phyloP scores from a whole-genome alignment of 1,140 invertebrate species.

The Conopomorpha cramerella region DNA sequence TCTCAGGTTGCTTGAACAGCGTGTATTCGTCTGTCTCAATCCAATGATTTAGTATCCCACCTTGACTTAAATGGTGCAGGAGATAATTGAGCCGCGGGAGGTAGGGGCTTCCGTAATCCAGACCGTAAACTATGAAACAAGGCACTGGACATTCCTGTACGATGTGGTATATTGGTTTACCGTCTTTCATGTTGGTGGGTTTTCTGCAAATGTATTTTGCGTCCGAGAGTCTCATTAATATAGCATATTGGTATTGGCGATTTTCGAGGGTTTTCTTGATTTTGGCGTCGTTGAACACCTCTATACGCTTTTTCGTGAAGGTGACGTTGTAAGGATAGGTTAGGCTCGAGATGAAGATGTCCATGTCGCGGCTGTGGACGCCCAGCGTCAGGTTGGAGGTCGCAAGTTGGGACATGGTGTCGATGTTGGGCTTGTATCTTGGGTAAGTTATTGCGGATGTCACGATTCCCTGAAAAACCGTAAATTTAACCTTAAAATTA shows the following conservation, averaged over 20 bases:
- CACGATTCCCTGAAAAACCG: constrained; percentile 47
- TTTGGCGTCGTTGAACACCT: constrained; percentile 26
- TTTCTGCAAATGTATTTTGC: constrained; percentile 26
- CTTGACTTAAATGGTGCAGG: constrained; percentile 30
- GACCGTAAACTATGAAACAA: constrained; percentile 36
- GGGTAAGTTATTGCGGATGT: constrained; percentile 45
- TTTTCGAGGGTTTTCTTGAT: constrained; percentile 29
- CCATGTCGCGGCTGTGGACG: constrained; percentile 32
- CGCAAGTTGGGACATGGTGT: constrained; percentile 22
- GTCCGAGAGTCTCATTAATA: constrained; percentile 31
- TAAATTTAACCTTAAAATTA: too few relatives aligned
- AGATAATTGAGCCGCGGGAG: constrained; percentile 26
- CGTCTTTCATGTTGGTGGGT: constrained; percentile 26
- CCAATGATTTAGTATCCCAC: constrained; percentile 38
- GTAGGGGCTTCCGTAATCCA: constrained; percentile 43
- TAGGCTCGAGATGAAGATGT: constrained; percentile 26
- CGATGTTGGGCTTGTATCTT: constrained; percentile 31
- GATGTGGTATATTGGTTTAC: constrained; percentile 31
- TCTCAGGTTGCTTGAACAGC: too few relatives aligned
- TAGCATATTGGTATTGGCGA: constrained; percentile 33
- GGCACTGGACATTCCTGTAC: constrained; percentile 37
- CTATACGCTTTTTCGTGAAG: constrained; percentile 21
- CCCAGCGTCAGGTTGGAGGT: constrained; percentile 30
- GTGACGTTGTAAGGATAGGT: constrained; percentile 11
- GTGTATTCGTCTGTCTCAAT: constrained; percentile 24